Evolutionary conservation across 2,888 invertebrate genomes (phyloP), one percentile per base, ranked within the genome.

Genomic region (Margaritifera margaritifera): DNA sequence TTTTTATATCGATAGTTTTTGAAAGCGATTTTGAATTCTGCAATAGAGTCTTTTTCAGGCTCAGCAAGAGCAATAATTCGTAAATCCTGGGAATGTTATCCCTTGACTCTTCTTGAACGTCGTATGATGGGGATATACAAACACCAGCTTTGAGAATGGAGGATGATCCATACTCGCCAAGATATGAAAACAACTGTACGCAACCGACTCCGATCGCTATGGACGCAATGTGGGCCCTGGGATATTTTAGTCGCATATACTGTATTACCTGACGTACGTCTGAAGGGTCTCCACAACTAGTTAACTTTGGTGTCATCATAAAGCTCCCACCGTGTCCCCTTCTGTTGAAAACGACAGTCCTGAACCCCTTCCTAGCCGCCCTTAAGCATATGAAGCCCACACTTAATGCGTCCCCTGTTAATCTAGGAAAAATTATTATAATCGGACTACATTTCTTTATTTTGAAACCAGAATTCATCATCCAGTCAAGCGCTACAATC

Each of bases 81-180:
- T 86, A 87, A 22, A 83, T 71, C 64, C 75, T 81, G 11, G 78
- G 72, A 27, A 84, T 72, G 18, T 69, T 62, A 50, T 75, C 70
- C 19, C 81, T 77, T 27, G 81, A 74, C 42, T 78, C 72, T 51
- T 80, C 67, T 3, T 71, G 68, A 0, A 66, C 78, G 64, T 86
- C 87, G 68, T 85, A 88, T n/a, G 80, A 78, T 3, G 87, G 86
- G 0, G 86, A 87, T n/a, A 87, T 75, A 56, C 84, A 84, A 42
- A 81, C 85, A 4, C 79, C 81, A 0, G 82, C 84, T 0, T 79
- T 63, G 6, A 88, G 64, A 24, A 83, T 72, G 6, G 87, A 78
- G 0, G 86, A 86, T 1, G 86, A 86, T 1, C 87, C 87, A 65
- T 78, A 86, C 64, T 88, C 87, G 8, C 88, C 88, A 27, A 88